These are phyloP conservation scores for Atopsyche davidsoni DNA, from an alignment of 1,140 invertebrate genomes.

Conservation along the genomic window DNA sequence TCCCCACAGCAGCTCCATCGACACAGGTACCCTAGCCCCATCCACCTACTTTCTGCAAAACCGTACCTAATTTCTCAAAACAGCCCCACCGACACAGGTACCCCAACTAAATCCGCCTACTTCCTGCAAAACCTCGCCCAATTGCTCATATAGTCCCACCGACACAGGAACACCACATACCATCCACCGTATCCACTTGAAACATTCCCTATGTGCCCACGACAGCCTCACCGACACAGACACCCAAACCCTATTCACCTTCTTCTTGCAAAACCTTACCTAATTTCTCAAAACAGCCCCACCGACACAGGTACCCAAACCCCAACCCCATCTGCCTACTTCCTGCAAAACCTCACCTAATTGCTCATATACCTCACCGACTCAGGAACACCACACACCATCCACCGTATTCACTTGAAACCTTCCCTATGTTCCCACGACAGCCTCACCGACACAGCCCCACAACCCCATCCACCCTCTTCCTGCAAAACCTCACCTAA, in stretches of 20 bases:
- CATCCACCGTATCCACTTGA: background rate
- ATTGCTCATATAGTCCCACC: conserved; percentile 3
- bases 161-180: background rate
- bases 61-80: conserved; percentile 31
- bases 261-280: no score
- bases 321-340: no score
- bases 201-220: background rate
- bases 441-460: conserved; percentile 32
- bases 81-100: conserved; percentile 44
- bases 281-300: no score
- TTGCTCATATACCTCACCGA: no score
- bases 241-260: no score
- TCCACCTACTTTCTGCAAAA: conserved; percentile 32
- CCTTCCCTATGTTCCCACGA: no score
- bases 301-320: no score
- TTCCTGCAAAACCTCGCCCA: conserved; percentile 6
- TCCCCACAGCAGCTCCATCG: no score
- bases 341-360: no score
- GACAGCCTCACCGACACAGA: no score
- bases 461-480: conserved; percentile 32
- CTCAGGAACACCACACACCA: no score
- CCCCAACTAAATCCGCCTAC: conserved; percentile 39
- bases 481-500: no score
- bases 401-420: conserved; percentile 31
- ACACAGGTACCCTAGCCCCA: conserved; percentile 13